Evolutionary conservation across 2,113 vertebrate species (phyloP), one percentile per base, ranked within the genome.

Genomic region (Monopterus albus): DNA sequence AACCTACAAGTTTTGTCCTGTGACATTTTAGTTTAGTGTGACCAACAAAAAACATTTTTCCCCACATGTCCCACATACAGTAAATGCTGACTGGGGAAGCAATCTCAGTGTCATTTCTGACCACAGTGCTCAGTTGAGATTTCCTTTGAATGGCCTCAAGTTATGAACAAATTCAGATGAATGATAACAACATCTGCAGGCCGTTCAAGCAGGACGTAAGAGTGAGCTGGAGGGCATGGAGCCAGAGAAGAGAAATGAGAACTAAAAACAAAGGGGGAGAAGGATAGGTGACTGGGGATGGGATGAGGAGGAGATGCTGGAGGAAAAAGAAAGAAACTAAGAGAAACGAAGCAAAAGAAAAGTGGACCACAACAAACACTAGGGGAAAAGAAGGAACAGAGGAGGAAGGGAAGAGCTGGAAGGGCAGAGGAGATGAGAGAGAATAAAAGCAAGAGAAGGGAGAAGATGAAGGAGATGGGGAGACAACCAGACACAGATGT

Each of bases 401-500:
- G 29, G 46, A 69, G 33, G 53, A 64, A 47, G 25, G 29, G 28
- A 73, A 31, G 42, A 50, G 57, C 43, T 72, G 69, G 63, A 60
- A 75, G 74, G 47, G 36, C 49, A 69, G 62, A 53, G 5, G 61
- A 75, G 63, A 79, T 76, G 70, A 78, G 80, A 83, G 57, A 75
- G 77, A 83, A 71, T 75, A 64, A 43, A 72, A 29, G 26, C 42
- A 31, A 71, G 20, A 36, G 35, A 31, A 47, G 53, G 55, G 61
- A 45, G 63, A 45, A 73, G 74, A 87, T 82, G 75, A 81, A 81
- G 70, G 62, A 78, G 75, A 69, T n/a, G 23, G 66, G 20, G 53
- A 83, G 71, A 71, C 58, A 63, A 67, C 8, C 72, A 73, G 71
- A 81, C 73, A 70, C 72, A 75, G 59, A 78, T 65, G 46, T 74